Conservation (phyloP, 2,113 vertebrate species). For the Spea multiplicata region DNA sequence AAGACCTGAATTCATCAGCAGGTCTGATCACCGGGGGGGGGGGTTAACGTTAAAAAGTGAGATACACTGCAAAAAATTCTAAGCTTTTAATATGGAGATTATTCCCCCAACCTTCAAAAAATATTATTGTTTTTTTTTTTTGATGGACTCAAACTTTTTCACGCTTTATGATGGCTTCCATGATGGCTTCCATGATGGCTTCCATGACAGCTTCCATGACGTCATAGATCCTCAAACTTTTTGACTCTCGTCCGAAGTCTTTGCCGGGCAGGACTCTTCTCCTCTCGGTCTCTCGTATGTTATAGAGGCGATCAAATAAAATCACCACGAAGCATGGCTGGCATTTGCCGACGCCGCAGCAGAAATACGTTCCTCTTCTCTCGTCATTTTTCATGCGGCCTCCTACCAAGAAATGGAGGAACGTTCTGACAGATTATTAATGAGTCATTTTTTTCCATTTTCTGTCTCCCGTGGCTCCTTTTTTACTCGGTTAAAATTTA, state of each 20-base stretch:
- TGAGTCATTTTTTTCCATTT: conserved; percentile 4
- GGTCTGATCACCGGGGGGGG: too few relatives aligned
- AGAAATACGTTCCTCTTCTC: conserved; percentile 20
- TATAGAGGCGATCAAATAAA: conserved; percentile 4
- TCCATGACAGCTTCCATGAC: background rate
- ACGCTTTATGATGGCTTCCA: too few relatives aligned
- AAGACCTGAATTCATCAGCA: too few relatives aligned
- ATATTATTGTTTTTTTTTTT: background rate
- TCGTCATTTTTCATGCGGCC: conserved; percentile 22
- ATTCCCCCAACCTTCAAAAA: too few relatives aligned
- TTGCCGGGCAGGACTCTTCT: too few relatives aligned
- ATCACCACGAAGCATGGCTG: conserved; percentile 13
- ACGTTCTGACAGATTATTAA: conserved; percentile 24
- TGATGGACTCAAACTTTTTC: background rate
- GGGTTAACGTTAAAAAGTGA: too few relatives aligned
- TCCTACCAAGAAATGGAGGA: conserved; percentile 9
- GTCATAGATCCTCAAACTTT: too few relatives aligned
- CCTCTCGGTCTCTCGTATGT: too few relatives aligned
- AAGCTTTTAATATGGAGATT: too few relatives aligned
- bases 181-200: too few relatives aligned
- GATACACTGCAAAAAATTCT: too few relatives aligned
- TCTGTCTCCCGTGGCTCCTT: background rate
- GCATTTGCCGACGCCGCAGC: conserved; percentile 25
- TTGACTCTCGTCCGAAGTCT: too few relatives aligned
- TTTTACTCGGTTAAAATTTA: background rate